Evolutionary conservation across 2,888 invertebrate species (phyloP).

Genomic region (Pecten maximus): DNA sequence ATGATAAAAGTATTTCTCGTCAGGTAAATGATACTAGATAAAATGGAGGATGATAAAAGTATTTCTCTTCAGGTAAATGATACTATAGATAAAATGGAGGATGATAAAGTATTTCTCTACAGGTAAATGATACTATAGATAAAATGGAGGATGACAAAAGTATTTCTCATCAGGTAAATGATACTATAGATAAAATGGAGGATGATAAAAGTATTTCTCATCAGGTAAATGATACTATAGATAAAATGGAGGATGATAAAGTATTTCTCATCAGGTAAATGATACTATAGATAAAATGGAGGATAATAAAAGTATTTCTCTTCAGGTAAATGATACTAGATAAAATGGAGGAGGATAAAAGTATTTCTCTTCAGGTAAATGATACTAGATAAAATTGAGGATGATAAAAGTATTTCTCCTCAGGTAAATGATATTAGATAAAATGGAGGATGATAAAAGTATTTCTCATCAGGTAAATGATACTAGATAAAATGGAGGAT

Average conservation of each 20-base stretch:
- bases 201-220: not conserved
- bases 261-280: not conserved
- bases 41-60: not conserved
- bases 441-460: not conserved
- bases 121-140: not conserved
- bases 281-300: not conserved
- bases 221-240: not conserved
- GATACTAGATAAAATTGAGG: not conserved
- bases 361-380: not conserved
- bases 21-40: not conserved
- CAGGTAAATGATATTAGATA: not conserved
- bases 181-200: not conserved
- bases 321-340: not conserved
- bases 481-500: not conserved
- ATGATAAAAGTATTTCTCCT: not conserved
- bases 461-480: not conserved
- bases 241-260: not conserved
- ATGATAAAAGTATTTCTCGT: not conserved
- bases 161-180: not conserved
- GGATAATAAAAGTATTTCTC: not conserved
- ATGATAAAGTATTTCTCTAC: not conserved
- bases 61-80: not conserved
- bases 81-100: not conserved
- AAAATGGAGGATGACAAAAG: not conserved
- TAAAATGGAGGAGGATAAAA: not conserved